Base-by-base conservation (phyloP, 2,888 invertebrate species). In the Mellilla xanthometata region DNA sequence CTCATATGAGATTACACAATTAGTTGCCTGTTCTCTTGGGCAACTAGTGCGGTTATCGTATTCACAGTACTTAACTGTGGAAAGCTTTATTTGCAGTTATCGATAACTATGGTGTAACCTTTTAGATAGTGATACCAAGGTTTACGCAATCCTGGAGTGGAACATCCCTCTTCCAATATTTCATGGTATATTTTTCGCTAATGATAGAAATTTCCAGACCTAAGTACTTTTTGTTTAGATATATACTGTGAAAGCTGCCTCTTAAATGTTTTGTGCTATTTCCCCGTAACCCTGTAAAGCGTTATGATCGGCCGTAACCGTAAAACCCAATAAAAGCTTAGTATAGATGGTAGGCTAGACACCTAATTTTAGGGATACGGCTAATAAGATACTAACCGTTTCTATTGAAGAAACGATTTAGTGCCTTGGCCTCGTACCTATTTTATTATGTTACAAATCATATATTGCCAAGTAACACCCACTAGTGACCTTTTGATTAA, bases 271-370 rank as follows among this genome's bases (percentile, higher is more conserved):
- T n/a, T n/a, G n/a, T n/a, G n/a, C n/a, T n/a, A n/a, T n/a, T 68
- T 66, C 56, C 53, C 57, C 58, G 51, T 65, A 58, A 64, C 60
- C 15, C 31, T 6, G 12, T 8, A 11, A 61, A 65, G 70, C 65
- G 62, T 60, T n/a, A 19, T 19, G 15, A 19, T 19, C 6, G 6
- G 6, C 15, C 15, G 32, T 48, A 59, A 56, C 58, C 59, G 67
- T 68, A 65, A 75, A 68, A 62, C 43, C 59, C 51, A 72, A 74
- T 73, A 75, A 68, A 71, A 40, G 44, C 41, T 29, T 46, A 44
- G 34, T 47, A 56, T 48, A 39, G 23, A 30, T 19, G 4, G 15
- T 19, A 3, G 2, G 6, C 15, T 19, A 6, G 6, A 19, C n/a
- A n/a, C n/a, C 15, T 19, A 19, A 19, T 19, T 19, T 5, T 19